Percentiles rank a stretch among this genome's conserved stretches.
These are phyloP conservation scores for Hafferia zeledoni DNA, from an alignment of 2,797 vertebrate species.

Conservation along the genomic window DNA sequence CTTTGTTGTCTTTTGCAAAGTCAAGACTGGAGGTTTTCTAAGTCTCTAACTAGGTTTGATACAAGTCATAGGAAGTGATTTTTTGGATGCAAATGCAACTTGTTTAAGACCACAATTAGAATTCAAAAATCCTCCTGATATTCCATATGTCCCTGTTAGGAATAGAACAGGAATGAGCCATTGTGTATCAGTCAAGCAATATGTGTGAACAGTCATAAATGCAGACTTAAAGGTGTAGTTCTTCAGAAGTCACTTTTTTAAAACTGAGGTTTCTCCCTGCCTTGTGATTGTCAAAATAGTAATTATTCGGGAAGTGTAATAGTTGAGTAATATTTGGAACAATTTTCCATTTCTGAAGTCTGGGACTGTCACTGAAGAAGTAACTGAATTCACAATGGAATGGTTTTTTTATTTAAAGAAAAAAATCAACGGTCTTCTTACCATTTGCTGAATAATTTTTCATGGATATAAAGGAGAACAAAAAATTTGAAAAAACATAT, in stretches of 20 bases:
- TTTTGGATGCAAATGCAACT: neutral
- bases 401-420: neutral
- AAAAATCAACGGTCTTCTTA: neutral
- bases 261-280: neutral
- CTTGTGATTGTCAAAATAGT: neutral
- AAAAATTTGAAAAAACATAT: neutral
- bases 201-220: neutral
- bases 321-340: neutral
- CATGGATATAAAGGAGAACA: neutral
- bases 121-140: neutral
- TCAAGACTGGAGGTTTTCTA: neutral
- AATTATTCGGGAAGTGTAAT: neutral
- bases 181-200: neutral
- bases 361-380: neutral
- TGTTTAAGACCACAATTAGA: neutral
- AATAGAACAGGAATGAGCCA: neutral
- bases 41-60: neutral
- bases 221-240: neutral
- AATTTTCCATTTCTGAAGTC: neutral
- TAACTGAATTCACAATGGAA: neutral
- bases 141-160: neutral
- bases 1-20: neutral
- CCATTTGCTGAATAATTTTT: neutral
- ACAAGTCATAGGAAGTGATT: neutral
- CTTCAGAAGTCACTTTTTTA: neutral